Evolutionary conservation across 2,888 invertebrate genomes (phyloP).

Genomic region (Cantharis lateralis): DNA sequence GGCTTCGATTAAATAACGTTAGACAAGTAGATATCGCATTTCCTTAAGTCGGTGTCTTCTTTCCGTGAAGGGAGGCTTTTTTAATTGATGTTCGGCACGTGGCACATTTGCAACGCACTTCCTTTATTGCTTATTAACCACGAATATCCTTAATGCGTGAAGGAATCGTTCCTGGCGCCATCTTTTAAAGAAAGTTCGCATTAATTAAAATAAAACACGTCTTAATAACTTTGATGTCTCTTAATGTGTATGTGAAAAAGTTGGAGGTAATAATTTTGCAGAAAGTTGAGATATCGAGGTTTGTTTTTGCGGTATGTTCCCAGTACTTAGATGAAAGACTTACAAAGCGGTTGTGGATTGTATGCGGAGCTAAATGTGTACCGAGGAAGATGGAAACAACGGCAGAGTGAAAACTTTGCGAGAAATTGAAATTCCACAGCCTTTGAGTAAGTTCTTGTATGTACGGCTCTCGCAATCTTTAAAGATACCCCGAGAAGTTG

Average conservation of each 20-base stretch:
- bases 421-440: conserved; percentile 51
- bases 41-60: conserved; percentile 12
- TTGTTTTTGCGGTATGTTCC: conserved; percentile 42
- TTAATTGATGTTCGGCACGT: conserved; percentile 23
- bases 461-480: conserved; percentile 39
- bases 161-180: conserved; percentile 12
- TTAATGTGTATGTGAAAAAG: no score
- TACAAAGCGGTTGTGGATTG: conserved; percentile 47
- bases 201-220: background rate
- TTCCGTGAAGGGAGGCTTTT: conserved; percentile 8
- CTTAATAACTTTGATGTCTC: background rate
- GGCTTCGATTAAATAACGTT: conserved; percentile 36
- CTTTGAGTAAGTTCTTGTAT: conserved; percentile 44
- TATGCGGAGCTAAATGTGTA: conserved; percentile 28
- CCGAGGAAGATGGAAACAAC: conserved; percentile 39
- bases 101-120: conserved; percentile 7
- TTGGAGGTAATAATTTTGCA: conserved; percentile 17
- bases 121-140: conserved; percentile 15
- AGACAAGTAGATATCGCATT: conserved; percentile 18
- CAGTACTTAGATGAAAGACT: conserved; percentile 45
- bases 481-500: conserved; percentile 39
- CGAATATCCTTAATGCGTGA: conserved; percentile 19
- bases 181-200: background rate
- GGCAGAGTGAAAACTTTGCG: conserved; percentile 46
- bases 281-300: conserved; percentile 14